Base-by-base conservation (phyloP, 2,888 invertebrate species). In the Penaeus monodon region DNA sequence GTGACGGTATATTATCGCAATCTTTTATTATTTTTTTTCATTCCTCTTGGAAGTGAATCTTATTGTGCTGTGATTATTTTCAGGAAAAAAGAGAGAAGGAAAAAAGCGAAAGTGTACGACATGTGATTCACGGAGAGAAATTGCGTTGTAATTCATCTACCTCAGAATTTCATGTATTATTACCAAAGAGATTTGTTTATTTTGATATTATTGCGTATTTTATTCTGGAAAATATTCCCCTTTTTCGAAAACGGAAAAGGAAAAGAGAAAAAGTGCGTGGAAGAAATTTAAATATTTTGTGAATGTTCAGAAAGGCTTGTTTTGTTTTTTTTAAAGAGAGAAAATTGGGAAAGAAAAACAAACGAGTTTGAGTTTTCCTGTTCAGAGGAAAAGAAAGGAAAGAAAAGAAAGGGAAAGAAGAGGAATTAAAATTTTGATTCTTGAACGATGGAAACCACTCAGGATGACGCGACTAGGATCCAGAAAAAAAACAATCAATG, bases 71-170 rank as follows among this genome's bases (percentile, higher is more conserved):
- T 29, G n/a, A n/a, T 77, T 22, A 14, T 76, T 27, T 22, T 22
- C 49, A 8, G 24, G 77, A 12, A 57, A 77, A 77, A 49, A 33
- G 77, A 77, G 57, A 77, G 77, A 77, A 49, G 57, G 77, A 57
- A 57, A 77, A 6, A 77, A 20, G 20, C 10, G 44, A 27, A 49
- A 44, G 44, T 44, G 44, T 10, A 10, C 44, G 44, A 44, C 44
- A 57, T n/a, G 49, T n/a, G 49, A 77, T 44, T n/a, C 12, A 77
- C 49, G 27, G 44, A 77, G 7, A 29, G 27, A 77, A 77, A 57
- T 57, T 49, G 76, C 57, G 77, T 77, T 57, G 27, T 27, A 77
- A 77, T 57, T 63, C 49, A 77, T 77, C 77, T 77, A 77, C 77
- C 77, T 77, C 77, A 77, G 33, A 49, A 76, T 77, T 57, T 77